Percentiles rank a stretch among this genome's conserved stretches.
These are phyloP conservation scores for Myiagra hebetior DNA, from an alignment of 2,113 vertebrate genomes.

Conservation along the genomic window DNA sequence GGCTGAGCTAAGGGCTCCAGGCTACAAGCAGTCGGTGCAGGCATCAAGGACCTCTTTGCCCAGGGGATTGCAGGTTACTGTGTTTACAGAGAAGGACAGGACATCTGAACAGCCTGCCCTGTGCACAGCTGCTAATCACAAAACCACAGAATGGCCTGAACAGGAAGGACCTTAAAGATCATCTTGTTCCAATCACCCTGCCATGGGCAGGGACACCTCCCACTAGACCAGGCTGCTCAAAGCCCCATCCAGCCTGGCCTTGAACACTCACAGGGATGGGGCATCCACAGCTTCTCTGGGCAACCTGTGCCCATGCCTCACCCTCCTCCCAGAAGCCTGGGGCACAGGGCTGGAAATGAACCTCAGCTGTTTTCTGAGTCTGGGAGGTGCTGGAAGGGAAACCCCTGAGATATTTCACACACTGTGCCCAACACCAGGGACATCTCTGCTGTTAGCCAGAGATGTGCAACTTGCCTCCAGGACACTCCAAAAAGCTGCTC, in stretches of 20 bases:
- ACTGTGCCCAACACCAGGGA: background rate
- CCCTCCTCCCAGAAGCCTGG: background rate
- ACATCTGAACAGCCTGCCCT: background rate
- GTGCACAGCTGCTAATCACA: background rate
- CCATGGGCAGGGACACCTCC: background rate
- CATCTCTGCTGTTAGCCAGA: background rate
- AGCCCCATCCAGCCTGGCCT: no score
- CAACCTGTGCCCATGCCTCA: background rate
- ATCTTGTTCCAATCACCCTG: accelerated
- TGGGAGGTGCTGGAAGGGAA: background rate
- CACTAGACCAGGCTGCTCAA: background rate
- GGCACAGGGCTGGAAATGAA: accelerated
- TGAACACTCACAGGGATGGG: background rate
- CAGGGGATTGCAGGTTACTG: background rate
- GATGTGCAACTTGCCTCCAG: background rate
- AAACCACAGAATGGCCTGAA: background rate
- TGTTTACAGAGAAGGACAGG: background rate
- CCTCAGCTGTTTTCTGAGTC: background rate
- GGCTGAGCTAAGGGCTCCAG: background rate
- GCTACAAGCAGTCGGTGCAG: accelerated
- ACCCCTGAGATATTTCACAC: accelerated
- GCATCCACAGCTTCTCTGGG: background rate
- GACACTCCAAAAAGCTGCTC: background rate
- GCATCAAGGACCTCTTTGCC: background rate
- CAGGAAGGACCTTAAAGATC: background rate